Conservation (phyloP, 2,113 vertebrate genomes). For the Pteruthius melanotis region DNA sequence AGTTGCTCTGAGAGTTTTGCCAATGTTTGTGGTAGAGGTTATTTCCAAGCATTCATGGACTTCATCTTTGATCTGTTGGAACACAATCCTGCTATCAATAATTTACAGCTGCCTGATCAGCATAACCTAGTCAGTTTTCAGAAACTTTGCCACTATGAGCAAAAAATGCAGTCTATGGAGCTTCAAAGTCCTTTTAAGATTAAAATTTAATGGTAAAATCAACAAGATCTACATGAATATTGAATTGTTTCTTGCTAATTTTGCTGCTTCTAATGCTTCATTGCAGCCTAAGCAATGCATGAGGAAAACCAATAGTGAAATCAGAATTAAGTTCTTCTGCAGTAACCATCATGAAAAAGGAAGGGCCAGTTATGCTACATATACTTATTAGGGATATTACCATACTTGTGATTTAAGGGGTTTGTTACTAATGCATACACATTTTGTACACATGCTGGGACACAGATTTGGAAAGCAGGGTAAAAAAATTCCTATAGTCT, state of each 20-base stretch:
- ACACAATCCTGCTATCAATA: slow-evolving; percentile 2
- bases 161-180: neutral
- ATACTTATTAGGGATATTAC: neutral
- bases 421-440: neutral
- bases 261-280: neutral
- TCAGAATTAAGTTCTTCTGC: neutral
- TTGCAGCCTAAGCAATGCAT: neutral
- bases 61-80: slow-evolving; percentile 9
- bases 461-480: neutral
- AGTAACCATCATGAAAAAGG: neutral
- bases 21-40: neutral
- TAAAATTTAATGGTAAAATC: slow-evolving; percentile 28
- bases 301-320: neutral
- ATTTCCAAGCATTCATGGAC: neutral
- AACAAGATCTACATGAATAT: neutral
- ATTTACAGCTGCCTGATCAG: slow-evolving; percentile 19
- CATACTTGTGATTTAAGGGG: neutral
- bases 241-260: neutral
- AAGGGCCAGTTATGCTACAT: neutral
- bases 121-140: neutral
- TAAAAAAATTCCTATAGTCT: neutral
- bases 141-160: neutral
- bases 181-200: slow-evolving; percentile 15
- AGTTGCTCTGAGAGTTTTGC: neutral
- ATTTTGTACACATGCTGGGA: neutral